phyloP scores from a whole-genome alignment of 2,888 invertebrate species.

The Herminia tarsipennalis region DNA sequence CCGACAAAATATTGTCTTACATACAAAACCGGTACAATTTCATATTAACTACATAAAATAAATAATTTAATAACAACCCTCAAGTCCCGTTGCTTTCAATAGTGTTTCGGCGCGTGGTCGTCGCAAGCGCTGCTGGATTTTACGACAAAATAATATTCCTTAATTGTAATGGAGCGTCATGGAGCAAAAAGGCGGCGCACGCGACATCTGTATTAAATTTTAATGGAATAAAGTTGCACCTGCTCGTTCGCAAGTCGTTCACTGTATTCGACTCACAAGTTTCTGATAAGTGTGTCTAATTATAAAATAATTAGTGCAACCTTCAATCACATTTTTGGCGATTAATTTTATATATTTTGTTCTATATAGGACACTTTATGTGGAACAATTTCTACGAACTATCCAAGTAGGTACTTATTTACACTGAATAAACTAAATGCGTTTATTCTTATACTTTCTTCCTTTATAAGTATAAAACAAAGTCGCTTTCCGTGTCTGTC shows the following conservation, averaged over 20 bases:
- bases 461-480: no score
- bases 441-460: no score
- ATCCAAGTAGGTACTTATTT: no score
- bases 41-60: background rate
- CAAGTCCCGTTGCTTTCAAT: slow-evolving; percentile 67
- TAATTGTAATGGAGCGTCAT: slow-evolving; percentile 81
- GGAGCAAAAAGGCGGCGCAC: slow-evolving; percentile 78
- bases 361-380: no score
- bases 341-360: slow-evolving; percentile 39
- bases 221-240: slow-evolving; percentile 81
- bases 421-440: no score
- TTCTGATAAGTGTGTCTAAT: slow-evolving; percentile 71
- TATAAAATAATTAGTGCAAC: slow-evolving; percentile 68
- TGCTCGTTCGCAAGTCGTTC: slow-evolving; percentile 71
- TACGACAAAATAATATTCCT: slow-evolving; percentile 83
- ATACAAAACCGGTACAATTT: background rate
- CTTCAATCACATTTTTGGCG: slow-evolving; percentile 40
- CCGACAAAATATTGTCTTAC: background rate
- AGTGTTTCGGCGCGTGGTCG: slow-evolving; percentile 68
- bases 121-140: slow-evolving; percentile 63
- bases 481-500: no score
- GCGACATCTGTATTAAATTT: slow-evolving; percentile 84
- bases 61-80: slow-evolving; percentile 58
- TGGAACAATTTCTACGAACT: no score
- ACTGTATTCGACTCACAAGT: slow-evolving; percentile 57